These are phyloP conservation scores for Arothron firmamentum DNA, from an alignment of 2,113 vertebrate species.

Conservation along the genomic window DNA sequence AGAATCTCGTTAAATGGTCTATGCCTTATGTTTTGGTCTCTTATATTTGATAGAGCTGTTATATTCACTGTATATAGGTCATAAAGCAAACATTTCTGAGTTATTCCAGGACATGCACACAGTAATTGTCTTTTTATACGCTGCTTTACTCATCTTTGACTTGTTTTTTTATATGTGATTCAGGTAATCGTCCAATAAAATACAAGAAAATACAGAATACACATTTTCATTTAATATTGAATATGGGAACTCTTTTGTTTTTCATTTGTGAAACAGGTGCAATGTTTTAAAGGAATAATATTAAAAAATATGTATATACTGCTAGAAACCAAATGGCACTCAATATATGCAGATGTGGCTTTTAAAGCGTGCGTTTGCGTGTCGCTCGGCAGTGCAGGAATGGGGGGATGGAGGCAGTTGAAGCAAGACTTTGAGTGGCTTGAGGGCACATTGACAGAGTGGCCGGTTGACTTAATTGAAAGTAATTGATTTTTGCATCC, in stretches of 20 bases:
- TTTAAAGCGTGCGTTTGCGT: conserved; percentile 28
- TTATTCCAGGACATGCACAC: background rate
- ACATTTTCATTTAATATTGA: too few relatives aligned
- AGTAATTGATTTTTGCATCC: conserved; percentile 84
- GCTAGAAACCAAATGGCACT: conserved; percentile 37
- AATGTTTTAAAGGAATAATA: too few relatives aligned
- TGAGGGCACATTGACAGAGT: conserved; percentile 81
- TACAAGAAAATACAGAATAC: too few relatives aligned
- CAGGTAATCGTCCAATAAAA: too few relatives aligned
- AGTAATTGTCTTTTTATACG: background rate
- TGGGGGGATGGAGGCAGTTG: conserved; percentile 41
- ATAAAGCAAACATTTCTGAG: too few relatives aligned
- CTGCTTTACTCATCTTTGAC: background rate
- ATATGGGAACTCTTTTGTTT: too few relatives aligned
- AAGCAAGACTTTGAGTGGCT: conserved; percentile 60
- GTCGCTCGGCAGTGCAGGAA: conserved; percentile 33
- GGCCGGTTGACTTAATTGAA: conserved; percentile 95
- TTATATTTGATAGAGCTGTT: conserved; percentile 3
- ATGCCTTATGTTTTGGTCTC: background rate
- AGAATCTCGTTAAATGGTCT: background rate
- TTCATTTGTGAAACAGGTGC: too few relatives aligned
- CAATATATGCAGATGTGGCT: conserved; percentile 31
- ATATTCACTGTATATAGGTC: too few relatives aligned
- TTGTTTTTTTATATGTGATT: background rate
- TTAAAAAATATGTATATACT: background rate